phyloP scores from a whole-genome alignment of 2,113 vertebrate species.

The Plotosus lineatus region DNA sequence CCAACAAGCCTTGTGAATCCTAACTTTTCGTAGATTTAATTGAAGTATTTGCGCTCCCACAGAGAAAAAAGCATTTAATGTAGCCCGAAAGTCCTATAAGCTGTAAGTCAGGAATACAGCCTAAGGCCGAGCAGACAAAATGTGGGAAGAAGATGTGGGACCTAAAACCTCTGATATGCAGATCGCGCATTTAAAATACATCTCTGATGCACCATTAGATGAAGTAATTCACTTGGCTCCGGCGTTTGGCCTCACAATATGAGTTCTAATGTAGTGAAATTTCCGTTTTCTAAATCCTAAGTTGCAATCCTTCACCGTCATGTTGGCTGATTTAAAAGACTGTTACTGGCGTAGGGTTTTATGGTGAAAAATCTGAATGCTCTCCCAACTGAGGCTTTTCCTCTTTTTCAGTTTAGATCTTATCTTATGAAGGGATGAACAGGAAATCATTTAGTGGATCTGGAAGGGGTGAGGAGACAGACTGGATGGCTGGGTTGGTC shows the following conservation, averaged over 20 bases:
- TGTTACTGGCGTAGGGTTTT: conserved; percentile 34
- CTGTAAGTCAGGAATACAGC: conserved; percentile 60
- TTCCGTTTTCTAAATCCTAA: conserved; percentile 25
- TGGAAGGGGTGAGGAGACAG: conserved; percentile 36
- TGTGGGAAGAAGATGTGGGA: conserved; percentile 5
- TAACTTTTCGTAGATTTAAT: conserved; percentile 59
- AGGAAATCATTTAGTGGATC: conserved; percentile 55
- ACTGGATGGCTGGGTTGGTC: conserved; percentile 55
- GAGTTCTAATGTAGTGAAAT: conserved; percentile 10
- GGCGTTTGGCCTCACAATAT: not conserved
- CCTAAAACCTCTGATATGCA: conserved; percentile 14
- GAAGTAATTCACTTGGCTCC: conserved; percentile 22
- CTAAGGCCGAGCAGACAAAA: conserved; percentile 16
- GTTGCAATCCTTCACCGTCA: not conserved
- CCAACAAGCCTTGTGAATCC: conserved; percentile 59
- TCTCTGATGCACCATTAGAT: conserved; percentile 26
- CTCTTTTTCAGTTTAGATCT: conserved; percentile 32
- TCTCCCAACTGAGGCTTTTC: conserved; percentile 18
- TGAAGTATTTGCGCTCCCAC: conserved; percentile 63
- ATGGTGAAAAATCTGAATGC: conserved; percentile 14
- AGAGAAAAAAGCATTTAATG: conserved; percentile 55
- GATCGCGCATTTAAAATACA: conserved; percentile 6
- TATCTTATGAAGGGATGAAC: conserved; percentile 55
- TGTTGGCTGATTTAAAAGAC: conserved; percentile 13
- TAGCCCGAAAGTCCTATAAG: conserved; percentile 58